phyloP scores from a whole-genome alignment of 1,140 invertebrate genomes.

The Aricia agestis region DNA sequence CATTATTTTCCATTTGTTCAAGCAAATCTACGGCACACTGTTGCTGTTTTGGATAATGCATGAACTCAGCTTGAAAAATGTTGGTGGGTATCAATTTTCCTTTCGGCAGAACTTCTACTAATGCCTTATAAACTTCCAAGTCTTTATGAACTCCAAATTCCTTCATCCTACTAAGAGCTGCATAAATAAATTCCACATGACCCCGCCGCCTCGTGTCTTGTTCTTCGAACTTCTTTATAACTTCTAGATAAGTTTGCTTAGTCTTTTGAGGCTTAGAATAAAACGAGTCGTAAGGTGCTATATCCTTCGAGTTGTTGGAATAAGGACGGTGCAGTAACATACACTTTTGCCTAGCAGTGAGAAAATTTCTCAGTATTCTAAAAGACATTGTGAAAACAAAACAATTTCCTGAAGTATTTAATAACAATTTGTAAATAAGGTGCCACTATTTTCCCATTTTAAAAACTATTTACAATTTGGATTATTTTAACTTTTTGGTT shows the following conservation, averaged over 20 bases:
- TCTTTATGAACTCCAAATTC: slow-evolving; percentile 94
- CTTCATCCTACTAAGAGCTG: slow-evolving; percentile 91
- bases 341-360: slow-evolving; percentile 37
- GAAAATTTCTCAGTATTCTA: slow-evolving; percentile 48
- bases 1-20: slow-evolving; percentile 93
- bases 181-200: slow-evolving; percentile 95
- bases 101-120: slow-evolving; percentile 95
- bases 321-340: slow-evolving; percentile 27
- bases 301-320: slow-evolving; percentile 48
- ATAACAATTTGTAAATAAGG: too few relatives aligned
- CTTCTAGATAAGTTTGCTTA: slow-evolving; percentile 84
- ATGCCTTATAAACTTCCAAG: slow-evolving; percentile 91
- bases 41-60: slow-evolving; percentile 97
- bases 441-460: neutral
- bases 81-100: slow-evolving; percentile 90
- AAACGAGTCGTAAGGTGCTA: slow-evolving; percentile 75
- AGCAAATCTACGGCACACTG: slow-evolving; percentile 91
- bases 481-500: neutral
- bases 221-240: slow-evolving; percentile 83
- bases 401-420: too few relatives aligned
- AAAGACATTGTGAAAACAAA: slow-evolving; percentile 42
- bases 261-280: slow-evolving; percentile 79
- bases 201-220: slow-evolving; percentile 81
- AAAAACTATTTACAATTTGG: neutral
- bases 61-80: slow-evolving; percentile 89